These are phyloP conservation scores for Bergia sp. DNA, from an alignment of 92 coral and sea anemone species.

Conservation along the genomic window DNA sequence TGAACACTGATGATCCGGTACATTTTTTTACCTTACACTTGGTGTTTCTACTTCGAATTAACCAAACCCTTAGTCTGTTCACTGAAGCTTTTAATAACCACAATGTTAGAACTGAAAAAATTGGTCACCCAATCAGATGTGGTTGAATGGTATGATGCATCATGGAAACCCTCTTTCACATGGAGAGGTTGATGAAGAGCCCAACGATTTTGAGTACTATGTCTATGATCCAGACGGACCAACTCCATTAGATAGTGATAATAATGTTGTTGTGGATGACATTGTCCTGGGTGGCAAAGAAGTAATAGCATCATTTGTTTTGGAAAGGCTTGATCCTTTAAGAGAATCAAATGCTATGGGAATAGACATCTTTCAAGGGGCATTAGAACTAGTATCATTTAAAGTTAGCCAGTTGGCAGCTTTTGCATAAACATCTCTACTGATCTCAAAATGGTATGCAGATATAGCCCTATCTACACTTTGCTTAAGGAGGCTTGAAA, in stretches of 20 bases:
- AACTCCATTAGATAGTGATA: slow-evolving; percentile 55
- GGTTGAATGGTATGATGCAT: slow-evolving; percentile 70
- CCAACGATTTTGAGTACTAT: slow-evolving; percentile 62
- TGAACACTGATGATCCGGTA: slow-evolving; percentile 55
- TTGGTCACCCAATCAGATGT: slow-evolving; percentile 71
- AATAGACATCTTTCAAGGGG: slow-evolving; percentile 57
- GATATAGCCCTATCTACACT: no score
- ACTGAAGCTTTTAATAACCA: slow-evolving; percentile 61
- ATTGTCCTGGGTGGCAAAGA: slow-evolving; percentile 50
- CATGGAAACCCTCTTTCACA: slow-evolving; percentile 57
- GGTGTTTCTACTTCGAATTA: slow-evolving; percentile 62
- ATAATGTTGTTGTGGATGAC: slow-evolving; percentile 60
- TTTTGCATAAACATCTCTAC: not conserved
- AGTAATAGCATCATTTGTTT: slow-evolving; percentile 52
- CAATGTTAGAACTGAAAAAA: slow-evolving; percentile 64
- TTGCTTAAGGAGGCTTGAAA: no score
- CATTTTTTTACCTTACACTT: slow-evolving; percentile 57
- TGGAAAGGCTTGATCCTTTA: slow-evolving; percentile 58
- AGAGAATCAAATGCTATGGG: slow-evolving; percentile 61
- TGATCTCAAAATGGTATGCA: no score
- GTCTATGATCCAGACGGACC: slow-evolving; percentile 66
- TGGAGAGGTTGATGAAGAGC: slow-evolving; percentile 61
- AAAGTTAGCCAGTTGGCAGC: slow-evolving; percentile 18
- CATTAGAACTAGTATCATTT: slow-evolving; percentile 32
- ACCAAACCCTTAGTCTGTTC: slow-evolving; percentile 60